Percentiles rank a stretch among this genome's conserved stretches.
Conservation (phyloP, 2,797 vertebrate species). For the Tenualosa thibaudeaui region DNA sequence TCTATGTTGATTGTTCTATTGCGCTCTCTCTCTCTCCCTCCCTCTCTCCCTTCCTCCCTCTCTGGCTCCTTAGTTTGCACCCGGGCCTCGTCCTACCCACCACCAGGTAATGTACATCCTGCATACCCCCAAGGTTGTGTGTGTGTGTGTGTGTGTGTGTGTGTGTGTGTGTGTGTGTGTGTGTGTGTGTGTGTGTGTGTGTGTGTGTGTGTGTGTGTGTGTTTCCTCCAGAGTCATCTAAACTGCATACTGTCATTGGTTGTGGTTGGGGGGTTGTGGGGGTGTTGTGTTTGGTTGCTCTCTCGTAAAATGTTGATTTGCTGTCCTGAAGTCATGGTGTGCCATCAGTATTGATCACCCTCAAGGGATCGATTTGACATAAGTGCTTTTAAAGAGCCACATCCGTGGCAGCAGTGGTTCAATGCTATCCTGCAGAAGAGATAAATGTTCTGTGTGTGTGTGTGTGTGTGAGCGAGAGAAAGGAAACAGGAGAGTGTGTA, state of each 20-base stretch:
- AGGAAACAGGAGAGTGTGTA: no score
- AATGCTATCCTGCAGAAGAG: not conserved
- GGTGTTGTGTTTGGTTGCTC: not conserved
- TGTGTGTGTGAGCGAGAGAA: not conserved
- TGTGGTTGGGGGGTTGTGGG: not conserved
- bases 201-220: not conserved
- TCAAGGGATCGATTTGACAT: constrained; percentile 1
- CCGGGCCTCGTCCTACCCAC: constrained; percentile 87
- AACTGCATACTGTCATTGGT: not conserved
- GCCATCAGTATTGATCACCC: constrained; percentile 4
- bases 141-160: constrained; percentile 15
- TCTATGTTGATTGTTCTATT: constrained; percentile 10
- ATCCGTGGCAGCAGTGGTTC: not conserved
- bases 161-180: not conserved
- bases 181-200: not conserved
- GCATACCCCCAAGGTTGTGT: not conserved
- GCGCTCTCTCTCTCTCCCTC: constrained; percentile 28
- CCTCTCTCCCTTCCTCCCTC: not conserved
- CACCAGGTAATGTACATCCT: constrained; percentile 83
- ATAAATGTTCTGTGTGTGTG: not conserved
- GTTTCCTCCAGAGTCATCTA: not conserved
- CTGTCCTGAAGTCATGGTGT: not conserved
- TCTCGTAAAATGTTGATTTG: not conserved
- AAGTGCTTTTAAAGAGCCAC: constrained; percentile 18
- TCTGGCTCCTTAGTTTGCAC: constrained; percentile 76